These are phyloP conservation scores for Campaea margaritaria DNA, from an alignment of 2,888 invertebrate species.

Conservation along the genomic window DNA sequence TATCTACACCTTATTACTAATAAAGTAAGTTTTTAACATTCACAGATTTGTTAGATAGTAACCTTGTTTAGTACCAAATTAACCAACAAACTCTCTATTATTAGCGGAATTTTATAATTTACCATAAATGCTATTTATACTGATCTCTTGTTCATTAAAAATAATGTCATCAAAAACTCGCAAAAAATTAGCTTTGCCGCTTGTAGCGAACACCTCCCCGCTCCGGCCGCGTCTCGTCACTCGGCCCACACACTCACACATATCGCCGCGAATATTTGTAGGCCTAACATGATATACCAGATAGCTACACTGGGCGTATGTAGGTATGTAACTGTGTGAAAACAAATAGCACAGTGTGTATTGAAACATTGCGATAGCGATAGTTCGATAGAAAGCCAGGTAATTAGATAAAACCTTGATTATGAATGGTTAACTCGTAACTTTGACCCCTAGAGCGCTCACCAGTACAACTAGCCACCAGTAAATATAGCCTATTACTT, in stretches of 20 bases:
- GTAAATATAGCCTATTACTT: background rate
- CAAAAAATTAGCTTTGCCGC: background rate
- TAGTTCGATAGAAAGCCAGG: background rate
- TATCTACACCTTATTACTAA: too few relatives aligned
- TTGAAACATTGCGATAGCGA: background rate
- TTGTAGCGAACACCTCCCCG: background rate
- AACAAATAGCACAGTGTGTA: background rate
- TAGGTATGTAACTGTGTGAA: slow-evolving; percentile 3
- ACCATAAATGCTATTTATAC: too few relatives aligned
- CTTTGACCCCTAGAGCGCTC: too few relatives aligned
- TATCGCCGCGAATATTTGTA: slow-evolving; percentile 3
- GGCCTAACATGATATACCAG: background rate
- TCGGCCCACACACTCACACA: background rate
- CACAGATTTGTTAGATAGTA: too few relatives aligned
- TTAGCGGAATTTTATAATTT: too few relatives aligned
- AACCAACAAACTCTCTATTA: too few relatives aligned
- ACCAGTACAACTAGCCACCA: background rate
- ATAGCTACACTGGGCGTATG: background rate
- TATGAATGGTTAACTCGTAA: too few relatives aligned
- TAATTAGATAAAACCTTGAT: background rate
- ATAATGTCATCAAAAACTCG: background rate
- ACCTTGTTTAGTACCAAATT: too few relatives aligned
- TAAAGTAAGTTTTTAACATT: too few relatives aligned
- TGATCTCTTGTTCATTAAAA: too few relatives aligned
- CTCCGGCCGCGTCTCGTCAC: background rate